phyloP scores from a whole-genome alignment of 2,888 invertebrate genomes.

The Dicyrtomina minuta region DNA sequence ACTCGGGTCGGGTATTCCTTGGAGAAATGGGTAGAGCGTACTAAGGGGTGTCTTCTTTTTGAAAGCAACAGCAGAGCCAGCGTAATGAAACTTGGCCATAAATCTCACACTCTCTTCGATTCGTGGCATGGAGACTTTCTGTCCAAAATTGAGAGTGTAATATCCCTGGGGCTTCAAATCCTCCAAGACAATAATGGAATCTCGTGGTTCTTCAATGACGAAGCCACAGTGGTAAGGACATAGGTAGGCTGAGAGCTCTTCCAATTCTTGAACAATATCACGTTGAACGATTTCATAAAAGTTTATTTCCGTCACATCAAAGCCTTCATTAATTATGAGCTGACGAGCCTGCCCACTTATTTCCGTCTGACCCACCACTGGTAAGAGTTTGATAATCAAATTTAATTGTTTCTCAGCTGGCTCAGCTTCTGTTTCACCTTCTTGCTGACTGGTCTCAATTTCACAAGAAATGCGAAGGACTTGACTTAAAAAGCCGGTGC shows the following conservation, averaged over 20 bases:
- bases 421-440: neutral
- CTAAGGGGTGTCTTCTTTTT: slow-evolving; percentile 26
- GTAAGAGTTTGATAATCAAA: slow-evolving; percentile 45
- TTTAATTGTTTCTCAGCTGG: neutral
- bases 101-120: slow-evolving; percentile 35
- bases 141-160: slow-evolving; percentile 24
- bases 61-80: slow-evolving; percentile 30
- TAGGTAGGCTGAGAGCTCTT: slow-evolving; percentile 31
- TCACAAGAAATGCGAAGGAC: slow-evolving; percentile 42
- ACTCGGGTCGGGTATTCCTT: neutral
- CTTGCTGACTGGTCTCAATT: slow-evolving; percentile 11
- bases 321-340: slow-evolving; percentile 27
- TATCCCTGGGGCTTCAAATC: too few species aligned
- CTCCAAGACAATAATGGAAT: too few species aligned
- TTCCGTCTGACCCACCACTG: slow-evolving; percentile 23
- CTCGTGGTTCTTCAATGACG: slow-evolving; percentile 21
- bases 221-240: slow-evolving; percentile 36
- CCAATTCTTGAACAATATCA: slow-evolving; percentile 23
- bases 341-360: slow-evolving; percentile 1
- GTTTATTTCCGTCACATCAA: slow-evolving; percentile 44
- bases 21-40: slow-evolving; percentile 39
- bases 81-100: slow-evolving; percentile 40
- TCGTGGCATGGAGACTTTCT: slow-evolving; percentile 21
- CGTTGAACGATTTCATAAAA: slow-evolving; percentile 38
- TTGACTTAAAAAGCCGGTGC: slow-evolving; percentile 46